These are phyloP conservation scores for Aethes cnicana DNA, from an alignment of 2,888 invertebrate species.

Conservation along the genomic window DNA sequence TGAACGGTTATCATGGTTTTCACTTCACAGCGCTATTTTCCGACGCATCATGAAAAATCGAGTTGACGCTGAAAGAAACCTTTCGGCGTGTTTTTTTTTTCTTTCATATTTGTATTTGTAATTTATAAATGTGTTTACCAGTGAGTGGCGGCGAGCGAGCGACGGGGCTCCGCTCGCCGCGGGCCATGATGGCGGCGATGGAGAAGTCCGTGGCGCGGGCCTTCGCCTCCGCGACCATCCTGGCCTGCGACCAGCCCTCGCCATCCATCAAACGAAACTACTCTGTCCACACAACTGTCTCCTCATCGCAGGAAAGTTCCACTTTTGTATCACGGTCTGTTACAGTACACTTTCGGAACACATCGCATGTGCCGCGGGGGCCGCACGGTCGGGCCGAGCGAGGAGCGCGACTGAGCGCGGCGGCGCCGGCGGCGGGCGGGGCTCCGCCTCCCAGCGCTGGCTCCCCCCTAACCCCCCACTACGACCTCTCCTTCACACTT, in stretches of 20 bases:
- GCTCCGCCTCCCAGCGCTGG: slow-evolving; percentile 54
- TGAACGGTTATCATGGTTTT: no score
- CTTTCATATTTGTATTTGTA: no score
- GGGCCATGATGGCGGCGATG: slow-evolving; percentile 97
- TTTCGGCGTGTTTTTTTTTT: no score
- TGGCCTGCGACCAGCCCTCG: slow-evolving; percentile 68
- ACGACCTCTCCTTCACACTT: slow-evolving; percentile 42
- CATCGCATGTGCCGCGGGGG: no score
- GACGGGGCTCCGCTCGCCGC: slow-evolving; percentile 75
- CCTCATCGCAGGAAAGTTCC: slow-evolving; percentile 55
- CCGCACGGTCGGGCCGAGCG: slow-evolving; percentile 30
- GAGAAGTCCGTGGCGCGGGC: slow-evolving; percentile 94
- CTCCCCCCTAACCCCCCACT: slow-evolving; percentile 50
- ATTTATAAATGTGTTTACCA: slow-evolving; percentile 58
- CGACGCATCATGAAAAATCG: no score
- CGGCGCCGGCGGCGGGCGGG: slow-evolving; percentile 45
- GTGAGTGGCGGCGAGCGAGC: slow-evolving; percentile 69
- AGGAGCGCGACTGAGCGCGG: slow-evolving; percentile 40
- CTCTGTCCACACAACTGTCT: slow-evolving; percentile 45
- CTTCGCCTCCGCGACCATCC: slow-evolving; percentile 77
- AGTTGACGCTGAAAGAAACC: no score
- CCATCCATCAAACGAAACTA: slow-evolving; percentile 70
- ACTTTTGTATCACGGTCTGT: no score
- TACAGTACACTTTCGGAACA: no score
- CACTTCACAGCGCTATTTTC: no score